phyloP scores from a whole-genome alignment of 2,113 vertebrate genomes.

The western clawed frog (Xenopus tropicalis) region DNA sequence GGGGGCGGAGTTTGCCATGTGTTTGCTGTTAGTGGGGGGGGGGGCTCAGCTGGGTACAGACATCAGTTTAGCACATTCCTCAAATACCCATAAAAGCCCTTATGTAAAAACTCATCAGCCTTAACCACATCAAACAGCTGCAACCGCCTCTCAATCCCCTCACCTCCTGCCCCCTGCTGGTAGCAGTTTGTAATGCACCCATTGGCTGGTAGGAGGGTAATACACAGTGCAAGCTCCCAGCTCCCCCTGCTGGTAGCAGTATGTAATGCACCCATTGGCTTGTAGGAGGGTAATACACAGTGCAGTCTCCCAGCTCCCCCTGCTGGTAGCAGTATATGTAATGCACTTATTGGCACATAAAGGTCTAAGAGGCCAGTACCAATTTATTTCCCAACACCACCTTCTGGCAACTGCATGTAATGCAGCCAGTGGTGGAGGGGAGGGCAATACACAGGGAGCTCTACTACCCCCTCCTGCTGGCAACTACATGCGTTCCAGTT shows the following conservation, averaged over 20 bases:
- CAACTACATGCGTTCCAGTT: no score
- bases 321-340: no score
- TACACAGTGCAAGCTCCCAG: conserved; percentile 50
- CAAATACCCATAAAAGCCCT: conserved; percentile 76
- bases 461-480: no score
- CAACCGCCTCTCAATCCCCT: conserved; percentile 39
- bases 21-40: conserved; percentile 61
- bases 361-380: no score
- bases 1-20: conserved; percentile 61
- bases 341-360: no score
- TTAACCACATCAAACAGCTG: conserved; percentile 58
- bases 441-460: no score
- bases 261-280: background rate
- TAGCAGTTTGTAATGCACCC: background rate
- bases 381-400: no score
- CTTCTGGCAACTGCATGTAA: no score
- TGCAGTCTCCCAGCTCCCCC: no score
- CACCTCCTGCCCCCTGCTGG: background rate
- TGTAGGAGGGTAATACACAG: background rate
- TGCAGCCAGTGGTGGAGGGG: no score
- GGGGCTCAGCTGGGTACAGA: conserved; percentile 69
- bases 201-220: background rate
- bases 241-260: background rate
- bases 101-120: conserved; percentile 73
- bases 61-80: conserved; percentile 76